phyloP scores from a whole-genome alignment of 1,140 invertebrate genomes.

The Cotesia chilonis region DNA sequence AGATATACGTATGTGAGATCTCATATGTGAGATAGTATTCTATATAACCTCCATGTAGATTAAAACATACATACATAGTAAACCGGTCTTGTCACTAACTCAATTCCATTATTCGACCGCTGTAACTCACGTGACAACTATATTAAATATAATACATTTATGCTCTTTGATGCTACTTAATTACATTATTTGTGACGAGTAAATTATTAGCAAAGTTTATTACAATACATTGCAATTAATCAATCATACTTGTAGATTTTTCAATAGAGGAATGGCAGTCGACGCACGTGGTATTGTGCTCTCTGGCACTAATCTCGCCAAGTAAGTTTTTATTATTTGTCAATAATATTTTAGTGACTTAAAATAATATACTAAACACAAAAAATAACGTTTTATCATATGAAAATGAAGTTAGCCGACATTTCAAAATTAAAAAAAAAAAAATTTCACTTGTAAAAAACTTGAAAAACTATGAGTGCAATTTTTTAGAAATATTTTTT shows the following conservation, averaged over 20 bases:
- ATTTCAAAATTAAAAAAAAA: too few species aligned
- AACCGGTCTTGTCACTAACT: slow-evolving; percentile 15
- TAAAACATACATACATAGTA: background rate
- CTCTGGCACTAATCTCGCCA: slow-evolving; percentile 54
- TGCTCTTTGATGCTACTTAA: background rate
- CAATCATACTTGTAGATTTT: slow-evolving; percentile 41
- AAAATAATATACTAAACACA: too few species aligned
- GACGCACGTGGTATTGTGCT: slow-evolving; percentile 51
- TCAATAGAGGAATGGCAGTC: slow-evolving; percentile 49
- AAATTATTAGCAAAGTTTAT: too few species aligned
- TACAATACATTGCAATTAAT: background rate
- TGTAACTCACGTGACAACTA: slow-evolving; percentile 29
- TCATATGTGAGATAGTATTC: background rate
- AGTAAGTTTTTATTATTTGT: slow-evolving; percentile 47
- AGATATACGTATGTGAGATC: too few species aligned
- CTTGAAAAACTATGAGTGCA: too few species aligned
- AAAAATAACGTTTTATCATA: too few species aligned
- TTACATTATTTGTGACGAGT: background rate
- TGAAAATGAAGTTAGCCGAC: too few species aligned
- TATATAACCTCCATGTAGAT: too few species aligned
- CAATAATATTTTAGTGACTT: too few species aligned
- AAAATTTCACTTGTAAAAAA: too few species aligned
- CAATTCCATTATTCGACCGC: slow-evolving; percentile 19
- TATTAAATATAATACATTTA: background rate
- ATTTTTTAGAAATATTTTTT: too few species aligned